phyloP scores from a whole-genome alignment of 92 coral and sea anemone species.

The Porites cylindrica region DNA sequence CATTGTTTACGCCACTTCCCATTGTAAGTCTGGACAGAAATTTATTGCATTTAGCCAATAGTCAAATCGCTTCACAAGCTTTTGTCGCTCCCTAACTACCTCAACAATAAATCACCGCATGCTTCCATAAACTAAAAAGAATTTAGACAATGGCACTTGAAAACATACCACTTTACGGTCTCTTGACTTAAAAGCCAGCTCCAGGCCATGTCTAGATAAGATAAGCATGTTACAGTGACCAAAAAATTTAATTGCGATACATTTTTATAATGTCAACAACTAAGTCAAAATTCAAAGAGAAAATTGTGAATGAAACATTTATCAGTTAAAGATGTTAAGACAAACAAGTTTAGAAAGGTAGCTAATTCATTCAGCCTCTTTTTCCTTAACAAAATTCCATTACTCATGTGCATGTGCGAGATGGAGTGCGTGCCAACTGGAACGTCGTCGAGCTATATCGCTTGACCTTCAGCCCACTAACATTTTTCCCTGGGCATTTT shows the following conservation, averaged over 20 bases:
- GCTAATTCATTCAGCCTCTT: no score
- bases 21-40: constrained; percentile 21
- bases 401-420: no score
- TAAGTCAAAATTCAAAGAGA: neutral
- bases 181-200: neutral
- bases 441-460: no score
- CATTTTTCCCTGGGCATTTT: no score
- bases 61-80: neutral
- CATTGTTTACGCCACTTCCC: neutral
- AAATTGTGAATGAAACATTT: neutral
- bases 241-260: neutral
- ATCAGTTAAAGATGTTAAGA: no score
- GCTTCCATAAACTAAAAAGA: neutral
- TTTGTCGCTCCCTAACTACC: neutral
- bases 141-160: neutral
- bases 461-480: no score
- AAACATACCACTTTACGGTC: no score
- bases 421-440: no score
- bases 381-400: no score
- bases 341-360: no score
- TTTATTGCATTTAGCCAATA: neutral
- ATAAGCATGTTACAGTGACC: neutral
- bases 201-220: neutral
- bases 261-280: neutral
- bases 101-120: neutral